A percentile compares a stretch with the other conserved stretches of the same genome.
Evolutionary conservation across 1,140 invertebrate genomes (phyloP).

Genomic region (Drosophila fuyamai): DNA sequence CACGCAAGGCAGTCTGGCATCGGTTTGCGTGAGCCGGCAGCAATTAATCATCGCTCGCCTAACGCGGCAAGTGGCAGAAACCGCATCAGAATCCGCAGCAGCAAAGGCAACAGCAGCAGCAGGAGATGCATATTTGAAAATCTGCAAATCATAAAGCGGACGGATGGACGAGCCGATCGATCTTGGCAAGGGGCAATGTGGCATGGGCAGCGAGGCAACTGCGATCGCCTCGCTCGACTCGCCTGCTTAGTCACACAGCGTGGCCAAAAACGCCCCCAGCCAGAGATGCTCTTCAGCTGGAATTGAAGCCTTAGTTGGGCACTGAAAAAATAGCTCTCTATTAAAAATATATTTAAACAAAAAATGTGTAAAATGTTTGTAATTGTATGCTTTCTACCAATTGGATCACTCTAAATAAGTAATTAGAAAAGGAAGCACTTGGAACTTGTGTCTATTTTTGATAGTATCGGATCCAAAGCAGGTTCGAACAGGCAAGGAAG

Average conservation of each 20-base stretch:
- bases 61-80: slow-evolving; percentile 49
- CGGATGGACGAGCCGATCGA: slow-evolving; percentile 48
- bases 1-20: slow-evolving; percentile 51
- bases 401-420: too few relatives aligned
- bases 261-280: slow-evolving; percentile 69
- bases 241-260: slow-evolving; percentile 71
- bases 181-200: slow-evolving; percentile 38
- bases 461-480: too few relatives aligned
- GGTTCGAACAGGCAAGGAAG: too few relatives aligned
- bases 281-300: slow-evolving; percentile 40
- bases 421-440: too few relatives aligned
- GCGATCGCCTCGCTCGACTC: slow-evolving; percentile 15
- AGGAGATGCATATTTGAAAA: slow-evolving; percentile 82
- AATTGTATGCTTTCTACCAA: too few relatives aligned
- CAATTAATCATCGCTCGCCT: slow-evolving; percentile 82
- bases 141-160: slow-evolving; percentile 78
- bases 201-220: slow-evolving; percentile 20
- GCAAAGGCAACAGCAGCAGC: slow-evolving; percentile 32
- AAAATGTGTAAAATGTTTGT: too few relatives aligned
- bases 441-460: too few relatives aligned
- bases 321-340: slow-evolving; percentile 6
- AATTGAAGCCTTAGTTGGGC: neutral
- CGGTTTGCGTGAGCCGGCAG: slow-evolving; percentile 74
- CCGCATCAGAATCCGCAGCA: slow-evolving; percentile 12
- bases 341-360: neutral